Evolutionary conservation across 1,140 invertebrate genomes (phyloP).

Genomic region (Bombus impatiens): DNA sequence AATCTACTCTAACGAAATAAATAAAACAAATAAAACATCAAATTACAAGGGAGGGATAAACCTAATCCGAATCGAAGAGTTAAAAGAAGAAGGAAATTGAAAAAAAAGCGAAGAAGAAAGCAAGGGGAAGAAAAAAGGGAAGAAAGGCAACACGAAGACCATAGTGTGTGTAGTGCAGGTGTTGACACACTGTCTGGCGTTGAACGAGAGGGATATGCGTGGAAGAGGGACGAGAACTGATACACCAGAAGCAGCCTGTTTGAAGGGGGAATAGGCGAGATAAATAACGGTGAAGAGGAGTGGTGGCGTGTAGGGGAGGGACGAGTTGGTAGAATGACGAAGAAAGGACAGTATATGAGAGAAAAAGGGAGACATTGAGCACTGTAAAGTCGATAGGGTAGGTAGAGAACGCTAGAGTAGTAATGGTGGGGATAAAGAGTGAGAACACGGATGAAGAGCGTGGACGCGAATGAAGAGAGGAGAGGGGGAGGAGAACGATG

Average conservation of each 20-base stretch:
- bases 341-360: neutral
- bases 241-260: conserved; percentile 21
- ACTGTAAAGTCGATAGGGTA: conserved; percentile 34
- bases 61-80: neutral
- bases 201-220: neutral
- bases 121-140: neutral
- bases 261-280: conserved; percentile 34
- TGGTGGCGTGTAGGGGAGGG: neutral
- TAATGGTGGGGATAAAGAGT: neutral
- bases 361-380: conserved; percentile 1
- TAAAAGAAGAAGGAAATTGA: neutral
- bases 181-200: conserved; percentile 43
- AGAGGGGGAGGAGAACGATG: neutral
- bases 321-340: conserved; percentile 15
- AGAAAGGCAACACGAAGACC: neutral
- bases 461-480: neutral
- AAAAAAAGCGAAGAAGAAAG: neutral
- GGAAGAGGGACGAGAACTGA: conserved; percentile 21
- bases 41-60: neutral
- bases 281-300: conserved; percentile 32
- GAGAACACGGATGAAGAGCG: neutral
- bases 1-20: neutral
- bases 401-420: neutral
- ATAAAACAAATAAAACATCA: neutral
- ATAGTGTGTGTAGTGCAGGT: conserved; percentile 3